Conservation (phyloP, 2,888 invertebrate genomes). For the Campoletis raptor region DNA sequence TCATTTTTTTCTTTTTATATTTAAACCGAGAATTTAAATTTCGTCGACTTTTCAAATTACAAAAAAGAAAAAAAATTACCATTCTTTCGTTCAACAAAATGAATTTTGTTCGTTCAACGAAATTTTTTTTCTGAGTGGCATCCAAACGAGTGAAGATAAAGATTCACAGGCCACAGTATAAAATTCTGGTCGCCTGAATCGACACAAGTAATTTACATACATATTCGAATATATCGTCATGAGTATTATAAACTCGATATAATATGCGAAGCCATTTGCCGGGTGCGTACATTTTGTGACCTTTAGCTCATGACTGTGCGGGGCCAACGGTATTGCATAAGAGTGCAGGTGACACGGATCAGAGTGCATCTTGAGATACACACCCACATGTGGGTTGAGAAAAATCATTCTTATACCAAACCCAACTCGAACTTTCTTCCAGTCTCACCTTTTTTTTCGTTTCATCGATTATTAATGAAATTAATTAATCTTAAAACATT, state of each 20-base stretch:
- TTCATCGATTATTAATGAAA: not conserved
- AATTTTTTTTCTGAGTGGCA: too few species aligned
- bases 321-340: constrained; percentile 57
- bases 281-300: constrained; percentile 59
- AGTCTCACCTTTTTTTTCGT: not conserved
- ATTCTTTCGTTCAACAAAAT: too few species aligned
- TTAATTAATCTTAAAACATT: not conserved
- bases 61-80: too few species aligned
- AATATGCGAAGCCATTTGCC: constrained; percentile 38
- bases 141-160: constrained; percentile 50
- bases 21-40: too few species aligned
- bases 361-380: not conserved
- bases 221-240: constrained; percentile 12
- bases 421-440: constrained; percentile 3
- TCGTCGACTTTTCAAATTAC: too few species aligned
- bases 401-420: constrained; percentile 2
- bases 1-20: too few species aligned
- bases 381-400: constrained; percentile 13
- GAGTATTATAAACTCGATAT: constrained; percentile 36
- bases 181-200: constrained; percentile 23
- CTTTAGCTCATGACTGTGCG: constrained; percentile 50
- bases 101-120: too few species aligned
- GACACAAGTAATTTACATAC: constrained; percentile 38
- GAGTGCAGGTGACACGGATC: constrained; percentile 51
- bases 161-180: constrained; percentile 46